phyloP scores from a whole-genome alignment of 2,888 invertebrate genomes.

The Plemyria rubiginata region DNA sequence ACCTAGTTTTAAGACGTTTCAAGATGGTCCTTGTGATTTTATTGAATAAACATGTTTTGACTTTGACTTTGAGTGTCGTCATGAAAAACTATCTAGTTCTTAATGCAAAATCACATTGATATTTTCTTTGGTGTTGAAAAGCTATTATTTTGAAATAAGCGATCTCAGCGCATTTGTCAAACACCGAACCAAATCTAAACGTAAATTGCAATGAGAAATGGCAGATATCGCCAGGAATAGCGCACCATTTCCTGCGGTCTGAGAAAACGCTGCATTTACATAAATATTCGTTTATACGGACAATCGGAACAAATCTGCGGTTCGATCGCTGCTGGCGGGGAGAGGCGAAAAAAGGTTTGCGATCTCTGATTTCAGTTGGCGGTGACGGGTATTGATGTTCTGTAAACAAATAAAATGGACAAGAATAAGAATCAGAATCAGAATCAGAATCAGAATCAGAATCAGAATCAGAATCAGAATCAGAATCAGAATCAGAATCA shows the following conservation, averaged over 20 bases:
- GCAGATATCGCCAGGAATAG: conserved; percentile 55
- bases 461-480: too few relatives aligned
- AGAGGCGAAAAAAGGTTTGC: conserved; percentile 52
- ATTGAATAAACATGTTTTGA: too few relatives aligned
- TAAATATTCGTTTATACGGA: conserved; percentile 75
- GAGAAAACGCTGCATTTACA: conserved; percentile 66
- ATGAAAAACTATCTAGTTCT: too few relatives aligned
- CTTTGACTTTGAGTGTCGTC: too few relatives aligned
- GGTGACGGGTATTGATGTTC: background rate
- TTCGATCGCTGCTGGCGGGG: conserved; percentile 48
- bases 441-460: too few relatives aligned
- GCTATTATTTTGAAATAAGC: too few relatives aligned
- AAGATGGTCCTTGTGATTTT: too few relatives aligned
- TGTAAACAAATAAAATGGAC: background rate
- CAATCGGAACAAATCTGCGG: conserved; percentile 61
- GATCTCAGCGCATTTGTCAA: conserved; percentile 6
- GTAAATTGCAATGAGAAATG: conserved; percentile 57
- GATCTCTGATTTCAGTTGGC: conserved; percentile 32
- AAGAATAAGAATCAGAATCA: too few relatives aligned
- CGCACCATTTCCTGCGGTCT: conserved; percentile 59
- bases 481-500: too few relatives aligned
- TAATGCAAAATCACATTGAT: too few relatives aligned
- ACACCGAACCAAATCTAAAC: conserved; percentile 42
- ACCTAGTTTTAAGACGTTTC: too few relatives aligned
- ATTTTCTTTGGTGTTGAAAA: too few relatives aligned